Evolutionary conservation across 1,140 invertebrate species (phyloP).

Genomic region (Akabosia matsudoensis): DNA sequence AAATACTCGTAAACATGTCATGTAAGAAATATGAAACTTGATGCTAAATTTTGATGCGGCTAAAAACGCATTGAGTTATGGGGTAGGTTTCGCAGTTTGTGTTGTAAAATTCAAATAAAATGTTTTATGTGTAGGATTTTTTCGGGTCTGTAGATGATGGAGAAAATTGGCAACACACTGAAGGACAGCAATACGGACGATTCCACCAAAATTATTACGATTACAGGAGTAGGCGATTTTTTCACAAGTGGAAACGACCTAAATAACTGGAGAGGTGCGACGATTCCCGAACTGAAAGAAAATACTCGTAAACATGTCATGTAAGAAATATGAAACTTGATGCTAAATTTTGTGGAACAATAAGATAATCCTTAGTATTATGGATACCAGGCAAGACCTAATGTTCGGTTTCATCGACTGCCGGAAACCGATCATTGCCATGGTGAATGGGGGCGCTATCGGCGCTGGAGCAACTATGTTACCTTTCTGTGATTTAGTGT

Average conservation of each 20-base stretch:
- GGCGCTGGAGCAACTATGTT: constrained; percentile 81
- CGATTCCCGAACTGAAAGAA: constrained; percentile 51
- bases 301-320: constrained; percentile 40
- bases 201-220: constrained; percentile 60
- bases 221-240: constrained; percentile 75
- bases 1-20: constrained; percentile 40
- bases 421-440: constrained; percentile 80
- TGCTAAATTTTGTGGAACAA: background rate
- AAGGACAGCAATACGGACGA: constrained; percentile 65
- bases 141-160: constrained; percentile 62
- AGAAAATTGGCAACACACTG: constrained; percentile 61
- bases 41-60: too few species aligned
- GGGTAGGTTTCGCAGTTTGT: background rate
- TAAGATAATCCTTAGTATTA: background rate
- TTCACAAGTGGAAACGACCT: constrained; percentile 88
- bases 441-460: constrained; percentile 92
- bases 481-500: constrained; percentile 82
- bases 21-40: background rate
- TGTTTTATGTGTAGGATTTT: constrained; percentile 1
- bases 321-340: background rate
- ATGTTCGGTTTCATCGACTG: constrained; percentile 77
- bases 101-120: constrained; percentile 22
- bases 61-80: constrained; percentile 17
- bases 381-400: constrained; percentile 53
- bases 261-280: constrained; percentile 53